Conservation (phyloP, 2,113 vertebrate species). For the Oreochromis spilurus region DNA sequence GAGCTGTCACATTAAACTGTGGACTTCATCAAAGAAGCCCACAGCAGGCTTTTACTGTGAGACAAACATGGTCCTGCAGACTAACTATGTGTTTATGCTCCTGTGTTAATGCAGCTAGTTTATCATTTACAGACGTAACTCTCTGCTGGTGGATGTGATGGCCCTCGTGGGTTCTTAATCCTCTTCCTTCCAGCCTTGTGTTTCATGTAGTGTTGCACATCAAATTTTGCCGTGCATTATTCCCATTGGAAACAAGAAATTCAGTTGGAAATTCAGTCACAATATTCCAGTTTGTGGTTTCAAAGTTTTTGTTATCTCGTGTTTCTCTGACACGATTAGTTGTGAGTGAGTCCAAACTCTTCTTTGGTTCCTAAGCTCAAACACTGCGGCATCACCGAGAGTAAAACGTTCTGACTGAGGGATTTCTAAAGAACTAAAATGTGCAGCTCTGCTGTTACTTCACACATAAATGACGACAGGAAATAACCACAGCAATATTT, state of each 20-base stretch:
- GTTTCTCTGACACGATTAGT: neutral
- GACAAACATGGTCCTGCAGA: neutral
- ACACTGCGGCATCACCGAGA: neutral
- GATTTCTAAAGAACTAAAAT: neutral
- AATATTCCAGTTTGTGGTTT: neutral
- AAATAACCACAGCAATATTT: neutral
- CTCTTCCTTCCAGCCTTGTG: neutral
- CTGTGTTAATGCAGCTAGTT: neutral
- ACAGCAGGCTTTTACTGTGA: neutral
- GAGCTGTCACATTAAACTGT: neutral
- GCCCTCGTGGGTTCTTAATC: neutral
- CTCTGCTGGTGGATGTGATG: neutral
- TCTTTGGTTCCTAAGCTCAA: neutral
- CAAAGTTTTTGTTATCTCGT: neutral
- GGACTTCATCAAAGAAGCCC: neutral
- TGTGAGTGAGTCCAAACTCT: neutral
- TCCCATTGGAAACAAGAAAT: neutral
- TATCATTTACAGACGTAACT: neutral
- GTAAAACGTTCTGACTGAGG: neutral
- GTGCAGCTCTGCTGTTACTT: neutral
- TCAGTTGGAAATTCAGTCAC: neutral
- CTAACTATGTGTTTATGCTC: neutral
- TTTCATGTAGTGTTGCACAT: neutral
- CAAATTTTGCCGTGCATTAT: neutral
- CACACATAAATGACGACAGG: neutral